Conservation (phyloP, 2,113 vertebrate species). For the Pelmatolapia mariae region DNA sequence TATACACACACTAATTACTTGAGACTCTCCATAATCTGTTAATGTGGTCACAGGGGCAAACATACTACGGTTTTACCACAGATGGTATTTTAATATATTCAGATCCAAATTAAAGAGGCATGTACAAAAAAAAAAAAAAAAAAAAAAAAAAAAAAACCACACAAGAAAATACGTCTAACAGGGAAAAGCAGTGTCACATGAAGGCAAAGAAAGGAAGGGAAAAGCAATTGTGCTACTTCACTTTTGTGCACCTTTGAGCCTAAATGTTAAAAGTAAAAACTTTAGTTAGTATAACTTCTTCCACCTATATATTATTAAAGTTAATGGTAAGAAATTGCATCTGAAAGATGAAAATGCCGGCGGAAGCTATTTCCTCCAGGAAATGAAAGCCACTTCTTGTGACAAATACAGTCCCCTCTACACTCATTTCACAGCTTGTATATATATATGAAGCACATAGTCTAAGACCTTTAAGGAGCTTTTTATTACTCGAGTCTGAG, state of each 20-base stretch:
- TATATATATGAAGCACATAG: not conserved
- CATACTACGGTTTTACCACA: not conserved
- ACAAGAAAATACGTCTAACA: not conserved
- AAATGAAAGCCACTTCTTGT: not conserved
- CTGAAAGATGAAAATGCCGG: not conserved
- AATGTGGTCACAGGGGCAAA: not conserved
- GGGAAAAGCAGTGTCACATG: not conserved
- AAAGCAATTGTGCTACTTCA: not conserved
- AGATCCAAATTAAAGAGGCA: not conserved
- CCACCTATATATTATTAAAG: not conserved
- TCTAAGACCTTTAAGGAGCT: not conserved
- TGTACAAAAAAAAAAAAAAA: not conserved
- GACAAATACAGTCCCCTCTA: not conserved
- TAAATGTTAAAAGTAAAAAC: not conserved
- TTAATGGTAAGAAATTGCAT: not conserved
- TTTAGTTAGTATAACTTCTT: not conserved
- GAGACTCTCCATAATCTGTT: not conserved
- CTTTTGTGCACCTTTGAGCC: not conserved
- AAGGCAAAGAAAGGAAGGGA: not conserved
- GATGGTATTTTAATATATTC: not conserved
- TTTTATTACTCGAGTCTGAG: not conserved
- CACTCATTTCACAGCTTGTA: not conserved
- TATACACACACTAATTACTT: not conserved
- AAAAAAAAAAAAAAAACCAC: too few relatives aligned
- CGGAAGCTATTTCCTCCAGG: not conserved